phyloP scores from a whole-genome alignment of 2,113 vertebrate species.

The Scophthalmus maximus region DNA sequence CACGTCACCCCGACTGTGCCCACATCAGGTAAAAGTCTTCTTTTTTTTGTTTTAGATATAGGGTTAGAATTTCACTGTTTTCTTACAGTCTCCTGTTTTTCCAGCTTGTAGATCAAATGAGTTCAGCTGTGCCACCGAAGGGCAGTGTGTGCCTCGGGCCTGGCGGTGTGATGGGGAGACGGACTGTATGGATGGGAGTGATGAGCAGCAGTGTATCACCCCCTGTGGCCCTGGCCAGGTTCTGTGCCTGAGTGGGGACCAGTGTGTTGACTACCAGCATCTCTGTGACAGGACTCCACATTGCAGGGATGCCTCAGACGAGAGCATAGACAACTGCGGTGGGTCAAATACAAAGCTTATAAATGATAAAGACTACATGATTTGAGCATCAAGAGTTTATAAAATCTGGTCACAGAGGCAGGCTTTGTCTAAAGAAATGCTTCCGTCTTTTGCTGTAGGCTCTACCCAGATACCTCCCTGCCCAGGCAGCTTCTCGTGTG shows the following conservation, averaged over 20 bases:
- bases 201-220: slow-evolving; percentile 75
- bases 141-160: slow-evolving; percentile 85
- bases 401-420: neutral
- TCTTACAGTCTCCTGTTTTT: neutral
- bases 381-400: neutral
- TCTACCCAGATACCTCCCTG: slow-evolving; percentile 83
- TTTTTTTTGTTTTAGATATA: neutral
- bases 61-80: neutral
- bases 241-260: slow-evolving; percentile 77
- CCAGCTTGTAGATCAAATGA: slow-evolving; percentile 81
- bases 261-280: slow-evolving; percentile 82
- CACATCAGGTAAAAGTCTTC: slow-evolving; percentile 35
- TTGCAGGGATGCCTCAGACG: slow-evolving; percentile 80
- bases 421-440: neutral
- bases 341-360: neutral
- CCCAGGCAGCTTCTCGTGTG: slow-evolving; percentile 82
- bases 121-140: slow-evolving; percentile 83
- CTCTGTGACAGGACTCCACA: slow-evolving; percentile 84
- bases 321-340: slow-evolving; percentile 85
- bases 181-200: slow-evolving; percentile 87
- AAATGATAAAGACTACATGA: no score
- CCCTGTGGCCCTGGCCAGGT: slow-evolving; percentile 81
- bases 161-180: slow-evolving; percentile 91
- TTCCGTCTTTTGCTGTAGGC: slow-evolving; percentile 70
- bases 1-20: neutral